phyloP scores from a whole-genome alignment of 1,140 invertebrate genomes.

The Neotoxoptera formosana region DNA sequence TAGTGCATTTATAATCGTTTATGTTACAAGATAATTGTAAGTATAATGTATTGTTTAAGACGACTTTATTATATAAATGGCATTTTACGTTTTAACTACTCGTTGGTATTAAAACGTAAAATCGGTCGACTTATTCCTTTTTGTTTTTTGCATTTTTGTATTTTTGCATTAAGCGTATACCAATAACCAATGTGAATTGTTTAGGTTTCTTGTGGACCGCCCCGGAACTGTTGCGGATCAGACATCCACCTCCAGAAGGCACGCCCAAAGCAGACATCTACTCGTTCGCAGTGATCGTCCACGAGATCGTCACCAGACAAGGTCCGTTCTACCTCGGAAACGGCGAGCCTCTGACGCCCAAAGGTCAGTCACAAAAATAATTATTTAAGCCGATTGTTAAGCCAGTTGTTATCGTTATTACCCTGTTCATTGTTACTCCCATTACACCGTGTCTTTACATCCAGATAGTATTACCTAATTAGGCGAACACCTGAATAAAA shows the following conservation, averaged over 20 bases:
- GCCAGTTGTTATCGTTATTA: not conserved
- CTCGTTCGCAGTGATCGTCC: slow-evolving; percentile 93
- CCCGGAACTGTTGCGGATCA: slow-evolving; percentile 84
- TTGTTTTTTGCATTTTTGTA: not conserved
- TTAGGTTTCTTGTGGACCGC: slow-evolving; percentile 89
- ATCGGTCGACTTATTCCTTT: not conserved
- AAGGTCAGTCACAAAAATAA: slow-evolving; percentile 67
- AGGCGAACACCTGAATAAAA: too few relatives aligned
- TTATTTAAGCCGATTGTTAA: not conserved
- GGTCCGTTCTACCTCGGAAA: slow-evolving; percentile 86
- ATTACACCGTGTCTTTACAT: too few relatives aligned
- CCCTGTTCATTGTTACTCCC: too few relatives aligned
- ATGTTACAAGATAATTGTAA: not conserved
- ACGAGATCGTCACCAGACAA: slow-evolving; percentile 87
- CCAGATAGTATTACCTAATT: too few relatives aligned
- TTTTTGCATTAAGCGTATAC: too few relatives aligned
- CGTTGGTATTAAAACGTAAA: too few relatives aligned
- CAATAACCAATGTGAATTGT: slow-evolving; percentile 56
- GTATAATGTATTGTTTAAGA: not conserved
- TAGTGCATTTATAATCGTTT: not conserved
- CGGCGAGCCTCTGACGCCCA: slow-evolving; percentile 70
- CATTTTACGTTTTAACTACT: not conserved
- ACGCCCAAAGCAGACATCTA: slow-evolving; percentile 93
- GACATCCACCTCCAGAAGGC: slow-evolving; percentile 74
- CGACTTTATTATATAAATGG: not conserved